A percentile compares a stretch with the other conserved stretches of the same genome.
These are phyloP conservation scores for Sebastolobus altivelis DNA, from an alignment of 2,797 vertebrate genomes.

Conservation along the genomic window DNA sequence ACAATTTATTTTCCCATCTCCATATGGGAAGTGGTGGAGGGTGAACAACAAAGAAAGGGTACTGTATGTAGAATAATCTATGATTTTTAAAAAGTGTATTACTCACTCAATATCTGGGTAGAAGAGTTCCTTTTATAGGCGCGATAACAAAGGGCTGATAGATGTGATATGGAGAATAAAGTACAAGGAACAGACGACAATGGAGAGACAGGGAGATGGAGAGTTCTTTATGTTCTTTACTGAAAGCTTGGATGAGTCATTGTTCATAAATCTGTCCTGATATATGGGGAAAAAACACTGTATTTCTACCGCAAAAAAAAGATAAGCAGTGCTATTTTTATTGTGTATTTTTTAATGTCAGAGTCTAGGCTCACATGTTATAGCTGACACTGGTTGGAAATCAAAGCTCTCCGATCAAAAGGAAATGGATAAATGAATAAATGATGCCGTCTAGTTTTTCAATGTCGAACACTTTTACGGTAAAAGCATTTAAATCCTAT, in stretches of 20 bases:
- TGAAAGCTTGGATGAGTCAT: constrained; percentile 49
- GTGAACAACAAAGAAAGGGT: constrained; percentile 2
- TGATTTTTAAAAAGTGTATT: constrained; percentile 18
- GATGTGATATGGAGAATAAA: constrained; percentile 51
- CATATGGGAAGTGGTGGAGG: neutral
- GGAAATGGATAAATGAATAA: constrained; percentile 50
- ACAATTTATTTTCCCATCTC: constrained; percentile 40
- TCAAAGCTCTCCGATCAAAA: constrained; percentile 28
- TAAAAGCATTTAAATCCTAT: neutral
- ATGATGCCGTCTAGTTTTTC: constrained; percentile 36
- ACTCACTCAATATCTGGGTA: constrained; percentile 10
- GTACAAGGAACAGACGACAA: constrained; percentile 35
- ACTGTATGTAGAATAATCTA: constrained; percentile 23
- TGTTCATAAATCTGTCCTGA: constrained; percentile 60
- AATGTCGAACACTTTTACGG: constrained; percentile 19
- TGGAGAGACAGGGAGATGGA: constrained; percentile 30
- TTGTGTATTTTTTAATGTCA: constrained; percentile 31
- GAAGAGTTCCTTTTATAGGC: constrained; percentile 27
- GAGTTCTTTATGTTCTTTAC: constrained; percentile 55
- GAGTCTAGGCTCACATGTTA: constrained; percentile 18
- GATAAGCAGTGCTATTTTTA: constrained; percentile 46
- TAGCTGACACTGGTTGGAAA: constrained; percentile 10
- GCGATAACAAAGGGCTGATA: constrained; percentile 52
- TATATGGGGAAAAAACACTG: constrained; percentile 14
- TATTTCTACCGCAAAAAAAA: constrained; percentile 16